Evolutionary conservation across 2,888 invertebrate species (phyloP), one percentile per base, ranked within the genome.

Genomic region (Xiphydria camelus): DNA sequence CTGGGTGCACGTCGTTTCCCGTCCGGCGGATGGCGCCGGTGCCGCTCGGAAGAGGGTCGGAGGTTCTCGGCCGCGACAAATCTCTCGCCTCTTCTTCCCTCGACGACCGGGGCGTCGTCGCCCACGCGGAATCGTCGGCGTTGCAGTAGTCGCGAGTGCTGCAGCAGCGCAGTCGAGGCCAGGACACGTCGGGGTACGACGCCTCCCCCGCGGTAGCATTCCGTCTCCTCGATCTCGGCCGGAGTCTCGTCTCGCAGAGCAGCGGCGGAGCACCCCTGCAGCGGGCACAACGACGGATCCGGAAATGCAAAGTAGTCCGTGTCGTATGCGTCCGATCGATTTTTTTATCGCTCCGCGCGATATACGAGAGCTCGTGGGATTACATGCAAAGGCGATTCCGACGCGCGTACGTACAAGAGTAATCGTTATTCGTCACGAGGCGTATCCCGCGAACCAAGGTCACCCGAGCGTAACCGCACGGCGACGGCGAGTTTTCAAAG

Each of bases 61-160:
- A 15, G 12, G 29, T 29, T n/a, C n/a, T n/a, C n/a, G n/a, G n/a
- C n/a, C n/a, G n/a, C n/a, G n/a, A n/a, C n/a, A n/a, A n/a, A n/a
- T n/a, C n/a, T n/a, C n/a, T n/a, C n/a, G n/a, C n/a, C n/a, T n/a
- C n/a, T n/a, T n/a, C n/a, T n/a, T n/a, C n/a, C 15, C 7, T 6
- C 12, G 15, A 29, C 6, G 15, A 4, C 12, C 12, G 29, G n/a
- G n/a, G n/a, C n/a, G n/a, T n/a, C 12, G 29, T 14, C 9, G 12
- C 29, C 15, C 15, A 12, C 6, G 12, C 29, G 15, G 12, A 12
- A 21, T 45, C 46, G 25, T 57, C 59, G 23, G 62, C 59, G 47
- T 65, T 65, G 51, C 68, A 68, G 49, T 66, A 68, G 49, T 68
- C 67, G 44, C 59, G 61, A 45, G 42, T 59, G 56, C 67, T 55